A percentile compares a stretch with the other conserved stretches of the same genome.
These are phyloP conservation scores for Tauraco hartlaubi DNA, from an alignment of 2,797 vertebrate genomes.

Conservation along the genomic window DNA sequence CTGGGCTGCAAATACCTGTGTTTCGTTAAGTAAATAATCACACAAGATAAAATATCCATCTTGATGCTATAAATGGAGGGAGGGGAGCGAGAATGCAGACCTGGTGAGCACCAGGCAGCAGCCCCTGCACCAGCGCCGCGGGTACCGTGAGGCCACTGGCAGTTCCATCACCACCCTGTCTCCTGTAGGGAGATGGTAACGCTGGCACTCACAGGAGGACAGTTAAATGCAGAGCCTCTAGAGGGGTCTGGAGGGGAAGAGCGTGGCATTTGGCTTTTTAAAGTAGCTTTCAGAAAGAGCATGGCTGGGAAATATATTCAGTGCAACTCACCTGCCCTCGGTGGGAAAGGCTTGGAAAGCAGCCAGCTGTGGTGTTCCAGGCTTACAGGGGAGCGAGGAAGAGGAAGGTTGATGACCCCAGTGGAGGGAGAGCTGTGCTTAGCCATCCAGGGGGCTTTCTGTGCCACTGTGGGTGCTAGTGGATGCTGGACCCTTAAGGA, in stretches of 20 bases:
- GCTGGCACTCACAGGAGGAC: not conserved
- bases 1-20: conserved; percentile 34
- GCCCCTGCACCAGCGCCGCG: fast-evolving
- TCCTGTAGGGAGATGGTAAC: not conserved
- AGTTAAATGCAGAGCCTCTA: not conserved
- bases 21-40: conserved; percentile 50
- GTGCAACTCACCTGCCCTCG: fast-evolving
- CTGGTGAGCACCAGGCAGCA: not conserved
- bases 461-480: not conserved
- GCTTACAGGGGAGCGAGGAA: not conserved
- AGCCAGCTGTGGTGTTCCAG: not conserved
- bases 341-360: not conserved
- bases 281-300: not conserved
- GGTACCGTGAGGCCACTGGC: not conserved
- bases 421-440: not conserved
- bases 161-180: not conserved
- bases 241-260: fast-evolving
- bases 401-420: not conserved
- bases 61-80: not conserved
- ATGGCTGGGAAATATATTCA: not conserved
- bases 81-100: not conserved
- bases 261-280: not conserved
- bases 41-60: conserved; percentile 39
- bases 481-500: not conserved
- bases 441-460: not conserved